phyloP scores from a whole-genome alignment of 2,113 vertebrate genomes.

The Mobula hypostoma region DNA sequence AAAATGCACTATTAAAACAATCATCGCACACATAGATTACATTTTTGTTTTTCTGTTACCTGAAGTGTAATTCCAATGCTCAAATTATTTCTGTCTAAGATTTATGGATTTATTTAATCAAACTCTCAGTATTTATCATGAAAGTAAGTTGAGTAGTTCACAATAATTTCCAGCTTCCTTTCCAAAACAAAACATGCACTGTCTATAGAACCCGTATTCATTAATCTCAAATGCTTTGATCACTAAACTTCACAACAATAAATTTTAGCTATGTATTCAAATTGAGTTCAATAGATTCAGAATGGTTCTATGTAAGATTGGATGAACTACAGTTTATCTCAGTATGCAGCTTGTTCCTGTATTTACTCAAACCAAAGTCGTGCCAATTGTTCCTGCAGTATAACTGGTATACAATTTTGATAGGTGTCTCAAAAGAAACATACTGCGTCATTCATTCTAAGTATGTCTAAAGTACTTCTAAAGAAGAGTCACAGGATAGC shows the following conservation, averaged over 20 bases:
- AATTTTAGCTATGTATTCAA: not conserved
- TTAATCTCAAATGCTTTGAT: not conserved
- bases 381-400: not conserved
- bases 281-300: not conserved
- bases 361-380: not conserved
- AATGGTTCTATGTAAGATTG: not conserved
- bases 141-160: not conserved
- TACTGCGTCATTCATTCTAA: not conserved
- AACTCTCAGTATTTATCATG: not conserved
- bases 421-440: not conserved
- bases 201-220: no score
- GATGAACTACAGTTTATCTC: not conserved
- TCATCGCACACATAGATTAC: no score
- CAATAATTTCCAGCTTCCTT: not conserved
- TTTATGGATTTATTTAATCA: not conserved
- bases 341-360: not conserved
- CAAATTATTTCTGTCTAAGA: no score
- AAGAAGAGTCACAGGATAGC: not conserved
- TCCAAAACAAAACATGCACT: not conserved
- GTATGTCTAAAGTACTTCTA: not conserved
- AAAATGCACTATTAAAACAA: no score
- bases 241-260: not conserved
- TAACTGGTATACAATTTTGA: not conserved
- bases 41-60: no score
- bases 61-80: no score